Base-by-base conservation (phyloP, 2,888 invertebrate species). In the Pharmacophagus antenor region DNA sequence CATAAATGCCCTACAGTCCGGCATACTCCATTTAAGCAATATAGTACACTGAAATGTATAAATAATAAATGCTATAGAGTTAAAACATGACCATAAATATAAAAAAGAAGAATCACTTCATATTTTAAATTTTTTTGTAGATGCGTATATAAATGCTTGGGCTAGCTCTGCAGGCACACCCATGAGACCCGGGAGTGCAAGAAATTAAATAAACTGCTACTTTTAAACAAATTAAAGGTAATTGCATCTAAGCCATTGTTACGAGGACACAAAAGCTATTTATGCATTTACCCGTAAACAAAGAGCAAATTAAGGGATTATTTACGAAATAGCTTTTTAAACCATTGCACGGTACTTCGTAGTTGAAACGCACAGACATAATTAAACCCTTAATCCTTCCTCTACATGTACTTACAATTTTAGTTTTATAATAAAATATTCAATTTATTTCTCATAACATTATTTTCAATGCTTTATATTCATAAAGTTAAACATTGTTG, bases 271-370 rank as follows among this genome's bases (percentile, higher is more conserved):
- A 23, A 23, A 41, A 7, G 37, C 17, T 41, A 21, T 37, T 48
- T 56, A 48, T 48, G 22, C 31, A 7, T 22, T 51, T 44, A 57
- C 25, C 51, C 27, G 20, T 50, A 21, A 57, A 23, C 22, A 44
- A 44, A 50, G 50, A 51, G 50, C 44, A 44, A 57, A 25, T 44
- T 51, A 23, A 31, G 23, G 47, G 58, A 52, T 58, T 52, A 47
- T 22, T 58, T 47, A 37, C 52, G 31, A 46, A 58, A 58, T 52
- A 22, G 51, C 46, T 51, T 52, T 58, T 52, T 58, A 58, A 58
- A 58, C 58, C 58, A 23, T 47, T 18, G 18, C 8, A 46, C n/a
- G 27, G 57, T 15, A 49, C 17, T 25, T 17, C 42, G 41, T 42
- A 50, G 18, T 23, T 18, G 25, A 25, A 49, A 49, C 17, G 18